Evolutionary conservation across 1,140 invertebrate genomes (phyloP).

Genomic region (Zaprionus inermis): DNA sequence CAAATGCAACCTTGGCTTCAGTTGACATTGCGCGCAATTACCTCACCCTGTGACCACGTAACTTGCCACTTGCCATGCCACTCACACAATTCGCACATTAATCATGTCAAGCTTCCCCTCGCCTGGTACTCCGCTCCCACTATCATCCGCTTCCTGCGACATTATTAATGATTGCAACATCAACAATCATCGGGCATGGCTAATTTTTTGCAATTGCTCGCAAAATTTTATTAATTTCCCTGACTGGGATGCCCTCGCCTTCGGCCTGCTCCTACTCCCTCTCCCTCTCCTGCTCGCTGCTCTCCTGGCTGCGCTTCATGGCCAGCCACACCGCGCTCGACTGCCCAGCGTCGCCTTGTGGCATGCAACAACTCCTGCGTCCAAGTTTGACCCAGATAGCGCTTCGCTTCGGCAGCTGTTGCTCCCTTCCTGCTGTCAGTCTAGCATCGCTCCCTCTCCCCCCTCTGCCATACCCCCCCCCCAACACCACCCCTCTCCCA

Average conservation of each 20-base stretch:
- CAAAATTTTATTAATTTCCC: slow-evolving; percentile 50
- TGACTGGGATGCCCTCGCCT: neutral
- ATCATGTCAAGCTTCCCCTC: slow-evolving; percentile 39
- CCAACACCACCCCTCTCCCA: no score
- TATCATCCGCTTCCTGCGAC: neutral
- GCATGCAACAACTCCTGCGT: slow-evolving; percentile 23
- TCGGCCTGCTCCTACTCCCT: no score
- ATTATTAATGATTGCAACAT: slow-evolving; percentile 60
- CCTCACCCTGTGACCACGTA: slow-evolving; percentile 31
- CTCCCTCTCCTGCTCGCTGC: neutral
- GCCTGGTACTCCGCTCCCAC: neutral
- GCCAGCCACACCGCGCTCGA: slow-evolving; percentile 41
- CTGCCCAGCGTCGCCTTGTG: slow-evolving; percentile 29
- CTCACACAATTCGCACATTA: slow-evolving; percentile 55
- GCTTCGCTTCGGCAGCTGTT: slow-evolving; percentile 36
- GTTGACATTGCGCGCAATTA: slow-evolving; percentile 40
- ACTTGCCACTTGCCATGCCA: slow-evolving; percentile 47
- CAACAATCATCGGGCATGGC: slow-evolving; percentile 59
- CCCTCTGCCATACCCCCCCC: neutral
- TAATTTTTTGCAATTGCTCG: slow-evolving; percentile 62
- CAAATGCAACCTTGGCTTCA: slow-evolving; percentile 13
- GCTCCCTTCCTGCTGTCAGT: slow-evolving; percentile 39
- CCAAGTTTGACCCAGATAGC: slow-evolving; percentile 46
- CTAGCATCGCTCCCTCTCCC: neutral
- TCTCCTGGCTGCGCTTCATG: slow-evolving; percentile 36